Evolutionary conservation across 2,888 invertebrate species (phyloP), one percentile per base, ranked within the genome.

Genomic region (Alcis repandata): DNA sequence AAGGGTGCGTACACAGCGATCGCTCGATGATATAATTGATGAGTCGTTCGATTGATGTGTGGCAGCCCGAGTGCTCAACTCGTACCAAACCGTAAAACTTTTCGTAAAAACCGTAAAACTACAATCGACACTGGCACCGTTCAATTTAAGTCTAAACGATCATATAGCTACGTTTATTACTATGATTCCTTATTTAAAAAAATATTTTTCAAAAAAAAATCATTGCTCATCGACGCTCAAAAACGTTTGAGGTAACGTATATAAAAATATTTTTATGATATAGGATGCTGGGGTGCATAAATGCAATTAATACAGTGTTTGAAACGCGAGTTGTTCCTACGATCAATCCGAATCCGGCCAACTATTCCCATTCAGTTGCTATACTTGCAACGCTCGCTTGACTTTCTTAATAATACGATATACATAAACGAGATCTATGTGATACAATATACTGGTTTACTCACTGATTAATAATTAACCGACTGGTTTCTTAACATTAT

Each of bases 111-210:
- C 32, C 38, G 51, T 67, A 63, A 67, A 66, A 60, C 69, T 61
- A 72, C 27, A 69, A n/a, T 65, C 46, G 67, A 70, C 72, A 75
- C 68, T 67, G 76, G 67, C 72, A 72, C 68, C 71, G 51, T 61
- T 70, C 56, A 61, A 72, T 51, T 17, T 36, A 63, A 67, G 22
- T 33, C 69, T 57, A 45, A 63, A 71, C 40, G 59, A 73, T 71
- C 74, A 73, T 38, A 77, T 68, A 75, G 68, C 77, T 79, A 78
- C n/a, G 75, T 61, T 63, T 64, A 63, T 70, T 51, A 70, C 54
- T 67, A 67, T 13, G 43, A 66, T 65, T 53, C 61, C 57, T 45
- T 48, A 64, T 36, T 62, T 66, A 66, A 46, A 60, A 15, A 69
- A 69, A 64, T 62, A 63, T 36, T 60, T 65, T 60, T 65, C 32